Evolutionary conservation across 2,113 vertebrate species (phyloP), one percentile per base, ranked within the genome.

Genomic region (Pelusios castaneus): DNA sequence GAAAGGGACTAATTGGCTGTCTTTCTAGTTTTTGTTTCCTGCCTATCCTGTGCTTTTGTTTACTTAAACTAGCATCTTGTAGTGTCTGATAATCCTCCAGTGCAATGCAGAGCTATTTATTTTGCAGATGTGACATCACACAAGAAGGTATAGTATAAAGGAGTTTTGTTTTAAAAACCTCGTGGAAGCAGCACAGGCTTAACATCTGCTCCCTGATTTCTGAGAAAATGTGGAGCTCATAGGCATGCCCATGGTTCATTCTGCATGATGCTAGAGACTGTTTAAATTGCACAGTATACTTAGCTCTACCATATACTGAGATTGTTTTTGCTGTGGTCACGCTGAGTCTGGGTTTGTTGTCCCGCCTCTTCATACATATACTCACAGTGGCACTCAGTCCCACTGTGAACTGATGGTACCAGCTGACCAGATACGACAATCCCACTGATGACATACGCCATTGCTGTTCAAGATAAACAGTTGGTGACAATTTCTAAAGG

Each of bases 221-320:
- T 24, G 55, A 56, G 55, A 79, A 82, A 91, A 7, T 10, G 56
- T 84, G 63, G 82, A 82, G 92, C 95, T 91, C 5, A 1, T 89
- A 52, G 81, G 63, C 58, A 2, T 22, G 41, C 78, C 82, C 0
- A 0, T 97, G 95, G 95, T 84, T 96, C 95, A 95, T 92, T 81
- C 83, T 88, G 34, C 91, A 91, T 80, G 81, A 94, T 88, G 87
- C 91, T 91, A 95, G 89, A 70, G 17, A 34, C 84, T 55, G 81
- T 94, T 96, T 94, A 92, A 92, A 94, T 95, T 96, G 92, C 93
- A 79, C 89, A 95, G 95, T 12, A 9, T 27, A 60, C 92, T 84
- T 85, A 92, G n/a, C 92, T 89, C 94, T 91, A 92, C 93, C 89
- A 2, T 34, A 78, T 84, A 75, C 82, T 0, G 17, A 88, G 10